phyloP scores from a whole-genome alignment of 2,113 vertebrate genomes.

The Vimba vimba region DNA sequence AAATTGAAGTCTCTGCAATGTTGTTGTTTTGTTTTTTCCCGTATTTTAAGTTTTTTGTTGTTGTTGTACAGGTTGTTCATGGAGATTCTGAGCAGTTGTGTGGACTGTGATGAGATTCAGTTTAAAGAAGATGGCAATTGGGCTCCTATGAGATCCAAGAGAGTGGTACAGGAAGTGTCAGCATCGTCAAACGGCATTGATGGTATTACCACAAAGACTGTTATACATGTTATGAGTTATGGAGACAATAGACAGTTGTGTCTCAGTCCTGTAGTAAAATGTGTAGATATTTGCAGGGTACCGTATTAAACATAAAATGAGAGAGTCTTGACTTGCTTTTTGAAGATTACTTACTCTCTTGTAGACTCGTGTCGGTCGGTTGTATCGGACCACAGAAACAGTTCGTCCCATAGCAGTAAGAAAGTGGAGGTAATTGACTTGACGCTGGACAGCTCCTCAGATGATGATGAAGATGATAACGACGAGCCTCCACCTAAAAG shows the following conservation, averaged over 20 bases:
- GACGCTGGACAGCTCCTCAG: slow-evolving; percentile 96
- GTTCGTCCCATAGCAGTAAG: slow-evolving; percentile 81
- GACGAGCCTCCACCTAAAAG: slow-evolving; percentile 92
- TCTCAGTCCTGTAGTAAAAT: not conserved
- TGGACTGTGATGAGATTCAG: slow-evolving; percentile 97
- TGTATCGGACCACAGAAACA: slow-evolving; percentile 84
- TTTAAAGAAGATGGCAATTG: slow-evolving; percentile 96
- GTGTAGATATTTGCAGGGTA: not conserved
- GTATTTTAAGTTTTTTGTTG: slow-evolving; percentile 20
- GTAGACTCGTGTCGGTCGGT: slow-evolving; percentile 84
- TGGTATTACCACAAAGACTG: slow-evolving; percentile 71
- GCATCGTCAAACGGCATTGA: slow-evolving; percentile 88
- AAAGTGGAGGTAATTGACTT: slow-evolving; percentile 97
- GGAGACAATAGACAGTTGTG: not conserved
- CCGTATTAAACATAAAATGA: too few species aligned
- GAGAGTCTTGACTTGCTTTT: not conserved
- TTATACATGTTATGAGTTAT: not conserved
- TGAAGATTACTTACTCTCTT: not conserved
- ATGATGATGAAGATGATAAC: slow-evolving; percentile 79
- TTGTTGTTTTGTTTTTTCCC: not conserved
- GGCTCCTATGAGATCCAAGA: slow-evolving; percentile 95
- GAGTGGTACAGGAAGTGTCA: slow-evolving; percentile 94
- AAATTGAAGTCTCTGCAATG: not conserved
- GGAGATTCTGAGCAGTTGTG: slow-evolving; percentile 96
- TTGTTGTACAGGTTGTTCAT: slow-evolving; percentile 87